Percentiles rank a stretch among this genome's conserved stretches.
These are phyloP conservation scores for Chloebia gouldiae DNA, from an alignment of 2,113 vertebrate genomes.

Conservation along the genomic window DNA sequence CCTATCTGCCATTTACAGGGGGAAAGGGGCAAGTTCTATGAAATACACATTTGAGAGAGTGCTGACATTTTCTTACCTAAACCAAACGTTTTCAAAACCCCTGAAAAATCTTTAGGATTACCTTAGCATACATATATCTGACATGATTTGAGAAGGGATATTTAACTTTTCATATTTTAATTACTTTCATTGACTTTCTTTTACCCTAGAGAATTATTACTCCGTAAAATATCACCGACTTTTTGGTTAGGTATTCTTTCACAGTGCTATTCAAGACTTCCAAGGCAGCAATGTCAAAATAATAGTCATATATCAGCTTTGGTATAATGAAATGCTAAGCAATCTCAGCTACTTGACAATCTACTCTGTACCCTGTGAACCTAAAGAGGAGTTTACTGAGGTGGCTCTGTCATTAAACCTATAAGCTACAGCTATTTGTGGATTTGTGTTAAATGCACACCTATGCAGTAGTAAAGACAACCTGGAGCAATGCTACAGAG, in stretches of 20 bases:
- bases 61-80: neutral
- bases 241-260: conserved; percentile 25
- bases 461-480: neutral
- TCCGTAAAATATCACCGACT: neutral
- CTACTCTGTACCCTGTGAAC: neutral
- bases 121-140: neutral
- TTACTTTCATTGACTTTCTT: conserved; percentile 47
- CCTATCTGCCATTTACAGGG: rapidly evolving
- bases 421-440: neutral
- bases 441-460: neutral
- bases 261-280: neutral
- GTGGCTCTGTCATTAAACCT: neutral
- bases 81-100: neutral
- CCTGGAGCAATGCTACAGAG: neutral
- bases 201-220: neutral
- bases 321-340: conserved; percentile 17
- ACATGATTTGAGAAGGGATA: neutral
- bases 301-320: neutral
- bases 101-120: neutral
- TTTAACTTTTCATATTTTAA: conserved; percentile 23
- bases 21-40: neutral
- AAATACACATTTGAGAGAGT: neutral
- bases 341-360: neutral
- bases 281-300: conserved; percentile 30
- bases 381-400: neutral